These are phyloP conservation scores for Oceanodroma tethys DNA, from an alignment of 2,113 vertebrate species.

Conservation along the genomic window DNA sequence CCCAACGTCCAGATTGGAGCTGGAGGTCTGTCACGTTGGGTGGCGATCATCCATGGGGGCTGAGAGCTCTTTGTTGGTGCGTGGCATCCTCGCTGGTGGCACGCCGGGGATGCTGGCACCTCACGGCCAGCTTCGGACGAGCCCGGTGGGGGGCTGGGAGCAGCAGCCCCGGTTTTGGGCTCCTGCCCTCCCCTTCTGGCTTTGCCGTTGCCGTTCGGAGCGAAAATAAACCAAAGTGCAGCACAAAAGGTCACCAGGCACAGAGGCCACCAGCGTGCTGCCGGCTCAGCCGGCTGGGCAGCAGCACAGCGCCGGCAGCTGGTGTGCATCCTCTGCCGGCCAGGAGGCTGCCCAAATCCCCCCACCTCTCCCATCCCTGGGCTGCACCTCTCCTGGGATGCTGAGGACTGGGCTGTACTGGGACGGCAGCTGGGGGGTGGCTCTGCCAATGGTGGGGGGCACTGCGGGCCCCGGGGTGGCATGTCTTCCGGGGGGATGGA, in stretches of 20 bases:
- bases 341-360: not conserved
- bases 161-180: not conserved
- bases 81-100: not conserved
- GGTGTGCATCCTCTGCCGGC: rapidly evolving
- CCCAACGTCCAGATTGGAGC: not conserved
- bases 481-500: rapidly evolving
- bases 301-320: not conserved
- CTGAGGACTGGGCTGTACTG: not conserved
- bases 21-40: not conserved
- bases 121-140: not conserved
- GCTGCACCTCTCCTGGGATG: not conserved
- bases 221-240: not conserved
- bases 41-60: not conserved
- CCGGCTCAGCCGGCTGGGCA: not conserved
- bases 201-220: not conserved
- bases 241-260: not conserved
- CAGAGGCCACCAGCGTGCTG: not conserved
- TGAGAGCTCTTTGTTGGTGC: not conserved
- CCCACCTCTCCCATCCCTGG: not conserved
- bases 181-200: not conserved
- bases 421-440: rapidly evolving
- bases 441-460: not conserved
- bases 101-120: rapidly evolving
- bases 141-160: not conserved
- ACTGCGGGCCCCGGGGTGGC: not conserved